Base-by-base conservation (phyloP, 1,140 invertebrate species). In the Sitobion miscanthi region DNA sequence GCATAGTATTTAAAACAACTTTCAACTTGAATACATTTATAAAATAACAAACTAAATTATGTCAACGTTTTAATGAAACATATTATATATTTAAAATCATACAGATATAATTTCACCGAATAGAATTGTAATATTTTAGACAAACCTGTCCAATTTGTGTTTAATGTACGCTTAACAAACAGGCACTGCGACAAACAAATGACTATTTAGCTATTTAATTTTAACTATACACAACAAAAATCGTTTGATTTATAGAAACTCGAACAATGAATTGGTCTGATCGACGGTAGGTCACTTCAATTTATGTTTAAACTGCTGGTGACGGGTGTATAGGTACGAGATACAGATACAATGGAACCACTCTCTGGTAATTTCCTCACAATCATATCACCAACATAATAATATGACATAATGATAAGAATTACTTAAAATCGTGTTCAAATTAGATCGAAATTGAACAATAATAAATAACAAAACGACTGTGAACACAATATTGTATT, bases 1-100 rank as follows among this genome's bases (percentile, higher is more conserved):
- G 20, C 82, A 42, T 42, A 42, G 82, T 42, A 83, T 42, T 83
- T 83, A 83, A 83, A 42, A 83, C 82, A 83, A 83, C 82, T 83
- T 83, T 2, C 38, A 83, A 83, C 38, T 83, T 42, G 77, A 82
- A 82, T 35, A 83, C 38, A 83, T 42, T 83, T 38, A 83, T 42
- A 83, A 38, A 83, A 83, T 83, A 83, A 83, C 8, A 38, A 42
- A 42, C 82, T 42, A 21, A 42, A 83, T 83, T 21, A 38, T 42
- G 82, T 83, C 62, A 83, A 83, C 20, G 35, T 42, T 83, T 83
- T 21, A 42, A 83, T 9, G 21, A 42, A 83, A 42, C 21, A 23
- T 23, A 77, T n/a, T n/a, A 83, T n/a, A 83, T 42, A 83, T 38
- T 8, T 23, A 42, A 1, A 77, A 38, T 83, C 8, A 42, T 83